These are phyloP conservation scores for Menidia menidia DNA, from an alignment of 2,797 vertebrate species.

Conservation along the genomic window DNA sequence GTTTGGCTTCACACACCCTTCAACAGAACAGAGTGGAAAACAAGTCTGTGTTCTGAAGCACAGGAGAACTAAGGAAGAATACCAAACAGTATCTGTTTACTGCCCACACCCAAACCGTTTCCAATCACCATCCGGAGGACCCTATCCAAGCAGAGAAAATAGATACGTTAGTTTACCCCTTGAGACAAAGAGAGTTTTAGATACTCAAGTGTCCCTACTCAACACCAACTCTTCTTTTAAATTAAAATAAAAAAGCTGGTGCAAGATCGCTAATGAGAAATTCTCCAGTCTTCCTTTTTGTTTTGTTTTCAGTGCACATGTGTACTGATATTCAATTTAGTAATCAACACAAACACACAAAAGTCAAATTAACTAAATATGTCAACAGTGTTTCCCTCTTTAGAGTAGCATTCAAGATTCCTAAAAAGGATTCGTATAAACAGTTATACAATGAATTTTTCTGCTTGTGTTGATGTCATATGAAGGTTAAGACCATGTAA, in stretches of 20 bases:
- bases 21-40: constrained; percentile 26
- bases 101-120: constrained; percentile 23
- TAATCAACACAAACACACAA: background rate
- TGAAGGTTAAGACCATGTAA: background rate
- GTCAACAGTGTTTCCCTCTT: too few relatives aligned
- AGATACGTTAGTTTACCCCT: constrained; percentile 65
- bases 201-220: constrained; percentile 60
- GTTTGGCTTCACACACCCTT: constrained; percentile 51
- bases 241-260: constrained; percentile 26
- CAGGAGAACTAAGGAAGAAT: constrained; percentile 59
- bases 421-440: too few relatives aligned
- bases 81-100: constrained; percentile 67
- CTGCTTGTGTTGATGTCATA: background rate
- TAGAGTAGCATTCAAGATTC: too few relatives aligned
- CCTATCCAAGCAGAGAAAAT: constrained; percentile 66
- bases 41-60: constrained; percentile 45
- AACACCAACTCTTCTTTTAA: constrained; percentile 10
- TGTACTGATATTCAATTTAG: constrained; percentile 1
- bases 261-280: constrained; percentile 55
- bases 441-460: too few relatives aligned
- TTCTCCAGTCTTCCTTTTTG: constrained; percentile 17
- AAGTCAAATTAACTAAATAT: too few relatives aligned
- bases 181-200: constrained; percentile 50
- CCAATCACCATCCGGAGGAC: constrained; percentile 35
- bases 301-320: constrained; percentile 21